phyloP scores from a whole-genome alignment of 2,113 vertebrate species.

The Tricholaema leucomelas region DNA sequence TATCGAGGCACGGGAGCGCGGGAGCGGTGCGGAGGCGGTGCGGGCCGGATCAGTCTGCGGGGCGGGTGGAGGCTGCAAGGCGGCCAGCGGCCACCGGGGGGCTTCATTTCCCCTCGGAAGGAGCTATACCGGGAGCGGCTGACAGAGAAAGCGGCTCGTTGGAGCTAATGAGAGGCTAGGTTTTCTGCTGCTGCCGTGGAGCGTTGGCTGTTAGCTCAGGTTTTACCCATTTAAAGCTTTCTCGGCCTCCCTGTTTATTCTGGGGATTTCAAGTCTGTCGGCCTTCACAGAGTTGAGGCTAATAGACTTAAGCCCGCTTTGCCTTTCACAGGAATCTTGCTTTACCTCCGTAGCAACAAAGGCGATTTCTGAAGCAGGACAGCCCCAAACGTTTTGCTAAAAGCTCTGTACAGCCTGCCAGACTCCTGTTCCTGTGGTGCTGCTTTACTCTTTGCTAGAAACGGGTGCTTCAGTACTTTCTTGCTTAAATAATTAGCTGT shows the following conservation, averaged over 20 bases:
- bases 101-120: conserved; percentile 52
- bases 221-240: background rate
- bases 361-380: background rate
- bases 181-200: background rate
- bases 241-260: background rate
- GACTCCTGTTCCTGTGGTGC: background rate
- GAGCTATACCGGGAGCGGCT: background rate
- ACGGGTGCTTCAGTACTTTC: background rate
- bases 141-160: background rate
- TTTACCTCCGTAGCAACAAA: background rate
- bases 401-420: background rate
- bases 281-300: background rate
- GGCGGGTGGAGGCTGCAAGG: background rate
- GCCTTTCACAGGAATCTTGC: background rate
- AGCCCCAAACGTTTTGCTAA: background rate
- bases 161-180: background rate
- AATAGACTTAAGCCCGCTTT: background rate
- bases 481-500: conserved; percentile 21
- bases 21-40: background rate
- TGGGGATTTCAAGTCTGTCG: background rate
- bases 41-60: background rate
- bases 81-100: conserved; percentile 50
- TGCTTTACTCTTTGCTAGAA: background rate
- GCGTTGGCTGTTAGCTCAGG: background rate
- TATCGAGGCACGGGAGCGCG: background rate